Base-by-base conservation (phyloP, 2,888 invertebrate species). In the Biston stratarius region DNA sequence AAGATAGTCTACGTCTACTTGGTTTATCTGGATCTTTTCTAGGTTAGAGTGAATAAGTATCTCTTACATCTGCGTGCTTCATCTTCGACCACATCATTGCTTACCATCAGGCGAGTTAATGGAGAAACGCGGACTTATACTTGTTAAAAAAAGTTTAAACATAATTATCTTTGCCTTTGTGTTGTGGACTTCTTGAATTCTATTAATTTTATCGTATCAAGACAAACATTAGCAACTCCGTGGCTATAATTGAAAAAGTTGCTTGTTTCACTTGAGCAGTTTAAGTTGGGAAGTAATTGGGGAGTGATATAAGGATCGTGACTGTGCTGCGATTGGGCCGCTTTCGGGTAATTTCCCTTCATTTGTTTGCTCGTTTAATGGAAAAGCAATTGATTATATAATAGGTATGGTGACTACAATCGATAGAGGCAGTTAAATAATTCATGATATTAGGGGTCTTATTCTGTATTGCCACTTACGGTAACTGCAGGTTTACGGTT, bases 271-370 rank as follows among this genome's bases (percentile, higher is more conserved):
- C 52, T 64, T 44, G 24, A 42, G 33, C 47, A 40, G 40, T 53
- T 53, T 8, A 53, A 61, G 44, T 61, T 49, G 48, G 49, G n/a
- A 59, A 59, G 38, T 58, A 56, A 49, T 34, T 63, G n/a, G 44
- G 45, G 24, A 51, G 47, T 52, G 48, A 66, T 61, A 66, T 57
- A 40, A 45, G 38, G 24, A 44, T 34, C 66, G 66, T 67, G 66
- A 62, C 61, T 57, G 40, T 12, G 47, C n/a, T 52, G 10, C 52
- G 33, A 62, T 57, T 15, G 52, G 57, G 8, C 66, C 42, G 61
- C 66, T 60, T 64, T 51, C 45, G 57, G 51, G 47, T 58, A 58
- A 62, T 67, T 57, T 61, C 42, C 56, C 51, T 67, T 52, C 57
- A 49, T 58, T 58, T 61, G 58, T 58, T 61, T 57, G 58, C 45